phyloP scores from a whole-genome alignment of 1,140 invertebrate genomes.

The Heliothis virescens region DNA sequence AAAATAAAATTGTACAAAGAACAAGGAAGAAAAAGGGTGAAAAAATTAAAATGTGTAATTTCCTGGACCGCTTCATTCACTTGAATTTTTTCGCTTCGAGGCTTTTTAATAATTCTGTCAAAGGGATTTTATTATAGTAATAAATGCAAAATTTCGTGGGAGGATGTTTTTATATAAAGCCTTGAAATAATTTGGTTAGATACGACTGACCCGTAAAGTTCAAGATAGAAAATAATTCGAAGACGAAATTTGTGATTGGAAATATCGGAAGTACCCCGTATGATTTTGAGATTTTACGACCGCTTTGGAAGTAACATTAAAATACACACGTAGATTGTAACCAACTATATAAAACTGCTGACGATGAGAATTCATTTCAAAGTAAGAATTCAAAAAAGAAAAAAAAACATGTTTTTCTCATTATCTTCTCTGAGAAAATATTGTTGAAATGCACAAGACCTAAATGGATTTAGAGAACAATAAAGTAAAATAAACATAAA shows the following conservation, averaged over 20 bases:
- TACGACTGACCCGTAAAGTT: not conserved
- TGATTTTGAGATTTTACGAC: conserved; percentile 13
- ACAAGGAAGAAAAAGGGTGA: not conserved
- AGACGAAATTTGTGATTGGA: not conserved
- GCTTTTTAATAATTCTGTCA: conserved; percentile 9
- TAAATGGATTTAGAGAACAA: not conserved
- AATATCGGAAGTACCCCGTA: not conserved
- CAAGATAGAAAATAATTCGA: not conserved
- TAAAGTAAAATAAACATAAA: not conserved
- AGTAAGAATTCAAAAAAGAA: not conserved
- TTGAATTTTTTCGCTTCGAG: conserved; percentile 14
- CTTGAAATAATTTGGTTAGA: not conserved
- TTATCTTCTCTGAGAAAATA: not conserved
- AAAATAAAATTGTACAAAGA: conserved; percentile 3
- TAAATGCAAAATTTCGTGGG: not conserved
- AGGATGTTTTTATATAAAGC: not conserved
- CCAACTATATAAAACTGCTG: conserved; percentile 1
- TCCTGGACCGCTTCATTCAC: conserved; percentile 1
- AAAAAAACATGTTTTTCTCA: not conserved
- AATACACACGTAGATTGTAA: not conserved
- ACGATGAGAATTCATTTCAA: conserved; percentile 4
- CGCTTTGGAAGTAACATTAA: not conserved
- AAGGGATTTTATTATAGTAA: not conserved
- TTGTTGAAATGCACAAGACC: not conserved
- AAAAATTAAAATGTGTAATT: conserved; percentile 30